Conservation (phyloP, 2,888 invertebrate genomes). For the Hydraecia micacea region DNA sequence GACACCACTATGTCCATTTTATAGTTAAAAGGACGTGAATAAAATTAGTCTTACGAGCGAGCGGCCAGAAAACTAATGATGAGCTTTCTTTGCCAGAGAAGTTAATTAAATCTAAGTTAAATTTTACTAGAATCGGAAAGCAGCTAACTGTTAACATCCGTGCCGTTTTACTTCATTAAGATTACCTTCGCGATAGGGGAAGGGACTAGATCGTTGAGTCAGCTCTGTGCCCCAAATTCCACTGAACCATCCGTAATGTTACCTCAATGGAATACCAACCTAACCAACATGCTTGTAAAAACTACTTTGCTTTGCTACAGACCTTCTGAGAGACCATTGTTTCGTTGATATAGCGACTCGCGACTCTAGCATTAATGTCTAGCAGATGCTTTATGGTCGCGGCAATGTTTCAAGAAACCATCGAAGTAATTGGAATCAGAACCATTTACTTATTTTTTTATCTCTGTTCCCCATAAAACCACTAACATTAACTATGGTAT, state of each 20-base stretch:
- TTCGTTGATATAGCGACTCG: conserved; percentile 58
- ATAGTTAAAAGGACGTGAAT: neutral
- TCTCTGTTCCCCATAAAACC: neutral
- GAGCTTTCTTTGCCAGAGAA: conserved; percentile 34
- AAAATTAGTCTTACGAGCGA: conserved; percentile 4
- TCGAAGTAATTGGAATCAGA: conserved; percentile 18
- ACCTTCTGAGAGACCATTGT: conserved; percentile 60
- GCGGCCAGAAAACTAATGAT: conserved; percentile 22
- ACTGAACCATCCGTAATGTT: conserved; percentile 80
- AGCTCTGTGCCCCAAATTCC: conserved; percentile 89
- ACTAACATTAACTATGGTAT: neutral
- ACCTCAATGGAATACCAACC: conserved; percentile 75
- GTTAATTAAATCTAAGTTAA: conserved; percentile 47
- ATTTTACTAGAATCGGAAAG: conserved; percentile 55
- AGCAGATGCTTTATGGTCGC: conserved; percentile 75
- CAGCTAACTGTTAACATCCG: conserved; percentile 62
- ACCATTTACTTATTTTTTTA: neutral
- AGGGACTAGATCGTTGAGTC: conserved; percentile 89
- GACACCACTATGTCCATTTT: neutral
- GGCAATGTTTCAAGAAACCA: conserved; percentile 52
- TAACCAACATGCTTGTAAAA: conserved; percentile 65
- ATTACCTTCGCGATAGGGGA: conserved; percentile 81
- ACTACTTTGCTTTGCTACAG: conserved; percentile 68
- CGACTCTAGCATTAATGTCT: conserved; percentile 77
- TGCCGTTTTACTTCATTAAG: conserved; percentile 67